Evolutionary conservation across 2,888 invertebrate genomes (phyloP).

Genomic region (Lasioglossum morio): DNA sequence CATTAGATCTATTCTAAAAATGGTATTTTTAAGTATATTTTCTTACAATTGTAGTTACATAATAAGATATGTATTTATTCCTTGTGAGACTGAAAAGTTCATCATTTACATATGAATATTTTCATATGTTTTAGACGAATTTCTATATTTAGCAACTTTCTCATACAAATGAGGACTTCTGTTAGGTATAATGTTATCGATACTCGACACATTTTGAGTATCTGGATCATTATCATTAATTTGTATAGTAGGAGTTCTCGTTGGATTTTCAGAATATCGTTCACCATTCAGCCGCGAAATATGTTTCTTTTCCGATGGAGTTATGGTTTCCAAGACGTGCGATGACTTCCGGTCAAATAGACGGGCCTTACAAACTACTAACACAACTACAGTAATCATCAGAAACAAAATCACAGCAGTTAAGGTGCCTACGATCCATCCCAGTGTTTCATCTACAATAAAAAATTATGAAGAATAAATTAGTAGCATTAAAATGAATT

Average conservation of each 20-base stretch:
- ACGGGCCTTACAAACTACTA: constrained; percentile 80
- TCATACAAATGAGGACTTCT: constrained; percentile 75
- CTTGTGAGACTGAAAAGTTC: not conserved
- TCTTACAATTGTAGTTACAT: constrained; percentile 16
- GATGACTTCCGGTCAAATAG: constrained; percentile 73
- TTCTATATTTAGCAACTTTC: constrained; percentile 65
- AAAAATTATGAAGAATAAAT: not conserved
- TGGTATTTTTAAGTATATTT: not conserved
- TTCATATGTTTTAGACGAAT: constrained; percentile 52
- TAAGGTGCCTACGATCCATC: constrained; percentile 82
- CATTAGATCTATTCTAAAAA: not conserved
- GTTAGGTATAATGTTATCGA: constrained; percentile 70
- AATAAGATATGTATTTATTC: not conserved
- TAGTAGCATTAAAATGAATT: not conserved
- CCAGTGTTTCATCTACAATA: constrained; percentile 78
- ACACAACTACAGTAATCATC: constrained; percentile 78
- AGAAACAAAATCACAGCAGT: constrained; percentile 79
- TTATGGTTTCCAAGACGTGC: constrained; percentile 75
- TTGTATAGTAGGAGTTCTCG: constrained; percentile 70
- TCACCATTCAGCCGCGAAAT: constrained; percentile 16
- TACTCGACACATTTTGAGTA: constrained; percentile 47
- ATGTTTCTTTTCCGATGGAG: constrained; percentile 58
- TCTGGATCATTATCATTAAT: constrained; percentile 50
- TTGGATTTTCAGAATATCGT: constrained; percentile 67
- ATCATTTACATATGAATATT: constrained; percentile 17